A percentile compares a stretch with the other conserved stretches of the same genome.
Conservation (phyloP, 2,888 invertebrate species). For the Dione vanillae region DNA sequence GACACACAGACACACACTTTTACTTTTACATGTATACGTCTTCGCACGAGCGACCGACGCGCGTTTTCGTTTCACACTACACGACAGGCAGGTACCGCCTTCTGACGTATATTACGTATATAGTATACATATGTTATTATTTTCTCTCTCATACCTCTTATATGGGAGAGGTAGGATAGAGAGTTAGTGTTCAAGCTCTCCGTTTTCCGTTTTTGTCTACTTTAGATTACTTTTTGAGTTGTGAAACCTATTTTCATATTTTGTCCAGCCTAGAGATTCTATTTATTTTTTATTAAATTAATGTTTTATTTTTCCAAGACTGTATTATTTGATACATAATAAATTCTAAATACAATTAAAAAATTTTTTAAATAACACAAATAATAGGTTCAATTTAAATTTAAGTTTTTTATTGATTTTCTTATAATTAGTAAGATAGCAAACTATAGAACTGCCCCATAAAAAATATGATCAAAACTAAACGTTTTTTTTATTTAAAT, state of each 20-base stretch:
- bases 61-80: slow-evolving; percentile 38
- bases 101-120: background rate
- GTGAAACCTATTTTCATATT: too few relatives aligned
- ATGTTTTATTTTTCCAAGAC: too few relatives aligned
- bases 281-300: too few relatives aligned
- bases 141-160: background rate
- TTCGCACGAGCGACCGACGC: slow-evolving; percentile 38
- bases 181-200: background rate
- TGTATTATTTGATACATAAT: too few relatives aligned
- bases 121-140: background rate
- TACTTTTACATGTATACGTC: background rate
- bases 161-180: background rate
- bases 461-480: background rate
- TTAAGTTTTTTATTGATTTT: too few relatives aligned
- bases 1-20: slow-evolving; percentile 19
- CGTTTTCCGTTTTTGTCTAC: background rate
- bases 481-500: background rate
- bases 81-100: background rate
- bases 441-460: background rate
- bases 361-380: too few relatives aligned
- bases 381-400: too few relatives aligned
- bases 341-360: too few relatives aligned
- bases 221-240: too few relatives aligned
- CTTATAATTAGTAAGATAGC: too few relatives aligned
- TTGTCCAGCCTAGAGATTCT: too few relatives aligned